A percentile compares a stretch with the other conserved stretches of the same genome.
Conservation (phyloP, 2,113 vertebrate genomes). For the Piprites chloris region DNA sequence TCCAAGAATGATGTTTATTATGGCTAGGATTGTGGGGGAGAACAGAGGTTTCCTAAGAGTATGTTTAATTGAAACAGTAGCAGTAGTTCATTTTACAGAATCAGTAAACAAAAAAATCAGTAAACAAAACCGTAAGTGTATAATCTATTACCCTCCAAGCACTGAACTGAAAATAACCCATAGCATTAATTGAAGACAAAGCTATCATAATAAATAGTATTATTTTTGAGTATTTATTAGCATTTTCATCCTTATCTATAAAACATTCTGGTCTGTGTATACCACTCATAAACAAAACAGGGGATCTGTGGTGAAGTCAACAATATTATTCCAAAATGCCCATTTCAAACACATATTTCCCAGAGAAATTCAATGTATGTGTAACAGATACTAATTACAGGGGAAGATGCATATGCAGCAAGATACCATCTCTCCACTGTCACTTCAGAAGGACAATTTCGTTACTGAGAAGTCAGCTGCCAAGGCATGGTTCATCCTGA, state of each 20-base stretch:
- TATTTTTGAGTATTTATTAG: neutral
- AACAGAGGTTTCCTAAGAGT: neutral
- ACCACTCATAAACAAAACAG: rapidly evolving
- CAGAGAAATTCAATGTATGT: neutral
- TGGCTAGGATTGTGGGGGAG: neutral
- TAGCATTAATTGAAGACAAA: neutral
- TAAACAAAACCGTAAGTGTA: neutral
- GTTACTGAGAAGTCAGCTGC: neutral
- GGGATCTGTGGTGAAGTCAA: neutral
- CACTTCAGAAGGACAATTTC: neutral
- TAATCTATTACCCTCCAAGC: neutral
- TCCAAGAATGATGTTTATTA: neutral
- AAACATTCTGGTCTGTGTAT: neutral
- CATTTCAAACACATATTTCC: neutral
- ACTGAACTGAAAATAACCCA: neutral
- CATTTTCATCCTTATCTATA: neutral
- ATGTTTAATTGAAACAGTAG: neutral
- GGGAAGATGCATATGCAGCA: neutral
- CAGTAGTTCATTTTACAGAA: neutral
- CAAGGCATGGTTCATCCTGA: neutral
- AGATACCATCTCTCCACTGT: neutral
- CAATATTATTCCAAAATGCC: neutral
- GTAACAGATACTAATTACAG: neutral
- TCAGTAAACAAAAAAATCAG: neutral
- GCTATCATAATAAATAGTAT: neutral